Percentiles rank a stretch among this genome's conserved stretches.
Conservation (phyloP, 2,797 vertebrate genomes). For the Sebastes hubbsi region DNA sequence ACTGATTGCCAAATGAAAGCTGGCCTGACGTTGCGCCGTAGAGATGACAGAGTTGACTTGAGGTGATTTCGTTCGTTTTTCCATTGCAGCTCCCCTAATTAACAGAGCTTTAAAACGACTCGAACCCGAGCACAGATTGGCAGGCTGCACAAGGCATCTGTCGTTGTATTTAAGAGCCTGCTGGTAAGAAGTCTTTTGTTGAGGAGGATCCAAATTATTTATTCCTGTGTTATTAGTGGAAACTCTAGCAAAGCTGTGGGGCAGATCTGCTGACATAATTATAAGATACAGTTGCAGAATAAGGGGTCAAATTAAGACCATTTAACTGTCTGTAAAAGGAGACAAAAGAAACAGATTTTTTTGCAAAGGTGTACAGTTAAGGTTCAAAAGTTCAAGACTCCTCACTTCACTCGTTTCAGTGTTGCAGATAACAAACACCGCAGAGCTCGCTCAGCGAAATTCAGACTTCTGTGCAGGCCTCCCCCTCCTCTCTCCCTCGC, state of each 20-base stretch:
- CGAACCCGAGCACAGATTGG: conserved; percentile 35
- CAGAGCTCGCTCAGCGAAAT: conserved; percentile 40
- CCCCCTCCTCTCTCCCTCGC: conserved; percentile 2
- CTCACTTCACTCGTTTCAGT: conserved; percentile 27
- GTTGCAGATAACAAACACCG: conserved; percentile 33
- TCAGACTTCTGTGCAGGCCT: conserved; percentile 10
- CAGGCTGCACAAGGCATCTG: conserved; percentile 48
- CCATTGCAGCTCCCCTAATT: conserved; percentile 47
- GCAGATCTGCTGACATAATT: conserved; percentile 37
- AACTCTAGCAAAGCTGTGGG: conserved; percentile 11
- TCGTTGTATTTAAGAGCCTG: conserved; percentile 26
- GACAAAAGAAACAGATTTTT: conserved; percentile 5
- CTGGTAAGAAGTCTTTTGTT: conserved; percentile 17
- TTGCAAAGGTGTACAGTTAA: conserved; percentile 3
- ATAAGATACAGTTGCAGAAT: neutral
- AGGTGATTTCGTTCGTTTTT: conserved; percentile 55
- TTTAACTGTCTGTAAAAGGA: neutral
- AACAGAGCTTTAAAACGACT: conserved; percentile 39
- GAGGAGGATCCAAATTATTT: conserved; percentile 42
- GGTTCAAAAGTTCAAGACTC: conserved; percentile 43
- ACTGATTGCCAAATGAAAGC: conserved; percentile 25
- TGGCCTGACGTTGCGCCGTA: neutral
- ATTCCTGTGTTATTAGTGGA: conserved; percentile 46
- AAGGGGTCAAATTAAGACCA: neutral
- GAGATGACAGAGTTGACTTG: conserved; percentile 34